Conservation (phyloP, 2,797 vertebrate genomes). For the Poecilia gillii region DNA sequence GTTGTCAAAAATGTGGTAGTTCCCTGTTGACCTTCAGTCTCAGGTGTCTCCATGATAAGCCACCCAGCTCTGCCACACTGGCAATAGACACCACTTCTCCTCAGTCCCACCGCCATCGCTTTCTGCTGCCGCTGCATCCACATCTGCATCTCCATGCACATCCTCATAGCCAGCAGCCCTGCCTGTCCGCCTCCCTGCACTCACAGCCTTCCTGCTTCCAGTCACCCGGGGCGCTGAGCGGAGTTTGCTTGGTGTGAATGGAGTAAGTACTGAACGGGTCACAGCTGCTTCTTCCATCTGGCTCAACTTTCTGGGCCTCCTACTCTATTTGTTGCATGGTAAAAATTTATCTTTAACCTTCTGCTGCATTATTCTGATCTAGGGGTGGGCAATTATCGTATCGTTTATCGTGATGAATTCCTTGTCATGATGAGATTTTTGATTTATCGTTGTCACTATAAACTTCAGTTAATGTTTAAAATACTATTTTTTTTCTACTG, state of each 20-base stretch:
- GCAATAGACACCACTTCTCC: conserved; percentile 21
- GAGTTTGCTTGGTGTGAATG: conserved; percentile 54
- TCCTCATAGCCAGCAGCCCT: conserved; percentile 62
- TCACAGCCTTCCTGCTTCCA: conserved; percentile 53
- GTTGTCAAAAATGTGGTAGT: background rate
- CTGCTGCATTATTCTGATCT: conserved; percentile 14
- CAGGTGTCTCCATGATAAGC: conserved; percentile 44
- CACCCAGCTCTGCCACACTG: conserved; percentile 69
- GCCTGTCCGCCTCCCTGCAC: conserved; percentile 50
- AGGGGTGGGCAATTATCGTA: too few relatives aligned
- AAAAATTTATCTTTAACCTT: conserved; percentile 22
- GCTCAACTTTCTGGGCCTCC: conserved; percentile 24
- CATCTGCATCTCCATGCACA: conserved; percentile 76
- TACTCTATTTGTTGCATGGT: conserved; percentile 43
- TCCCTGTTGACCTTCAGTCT: conserved; percentile 2
- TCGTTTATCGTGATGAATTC: too few relatives aligned
- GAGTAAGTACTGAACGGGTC: conserved; percentile 33
- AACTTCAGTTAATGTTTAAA: too few relatives aligned
- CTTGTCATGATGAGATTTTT: too few relatives aligned
- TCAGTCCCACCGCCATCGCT: conserved; percentile 54
- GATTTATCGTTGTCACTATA: too few relatives aligned
- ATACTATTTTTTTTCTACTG: too few relatives aligned
- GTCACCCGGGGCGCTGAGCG: conserved; percentile 30
- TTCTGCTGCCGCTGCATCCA: conserved; percentile 76
- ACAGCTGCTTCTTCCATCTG: conserved; percentile 61